Evolutionary conservation across 1,140 invertebrate genomes (phyloP), one percentile per base, ranked within the genome.

Genomic region (Acyrthosiphon pisum): DNA sequence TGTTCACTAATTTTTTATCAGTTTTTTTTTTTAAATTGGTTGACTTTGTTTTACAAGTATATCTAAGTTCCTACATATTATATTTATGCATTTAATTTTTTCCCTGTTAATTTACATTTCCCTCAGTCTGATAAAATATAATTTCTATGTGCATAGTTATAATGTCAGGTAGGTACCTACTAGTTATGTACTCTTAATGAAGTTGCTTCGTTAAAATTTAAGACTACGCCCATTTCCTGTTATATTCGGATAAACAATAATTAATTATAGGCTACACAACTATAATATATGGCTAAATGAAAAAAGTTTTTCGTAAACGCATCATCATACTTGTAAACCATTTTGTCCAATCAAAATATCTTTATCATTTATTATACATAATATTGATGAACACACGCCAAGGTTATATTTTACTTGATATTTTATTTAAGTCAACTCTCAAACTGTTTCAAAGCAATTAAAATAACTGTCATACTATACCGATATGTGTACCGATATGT

Each of bases 181-280:
- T n/a, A 84, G 83, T 30, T 84, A 46, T 86, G 44, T 86, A 86
- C 4, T 44, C 37, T 83, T 41, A 83, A 86, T 86, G 23, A 76
- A 76, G 84, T 46, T 48, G 3, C 37, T 46, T 46, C 41, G 37
- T 86, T 86, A 30, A 30, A 30, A n/a, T 44, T 89, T 41, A 56
- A 41, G 14, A 53, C 9, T 41, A 89, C 90, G 37, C 60, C 56
- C 50, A 93, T 93, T 93, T 83, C 68, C 87, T 68, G 89, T 81
- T 81, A 76, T 93, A 46, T 56, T 68, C 14, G 41, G 6, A 92
- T 90, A 90, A 93, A 93, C 90, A 37, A 93, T 90, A 48, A 46
- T 93, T 48, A 91, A 53, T 30, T 81, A 76, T 53, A 35, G 93
- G 18, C 37, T 20, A 86, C 30, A 56, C 20, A 44, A 44, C 41